These are phyloP conservation scores for Glyptemys insculpta DNA, from an alignment of 2,797 vertebrate species.

Conservation along the genomic window DNA sequence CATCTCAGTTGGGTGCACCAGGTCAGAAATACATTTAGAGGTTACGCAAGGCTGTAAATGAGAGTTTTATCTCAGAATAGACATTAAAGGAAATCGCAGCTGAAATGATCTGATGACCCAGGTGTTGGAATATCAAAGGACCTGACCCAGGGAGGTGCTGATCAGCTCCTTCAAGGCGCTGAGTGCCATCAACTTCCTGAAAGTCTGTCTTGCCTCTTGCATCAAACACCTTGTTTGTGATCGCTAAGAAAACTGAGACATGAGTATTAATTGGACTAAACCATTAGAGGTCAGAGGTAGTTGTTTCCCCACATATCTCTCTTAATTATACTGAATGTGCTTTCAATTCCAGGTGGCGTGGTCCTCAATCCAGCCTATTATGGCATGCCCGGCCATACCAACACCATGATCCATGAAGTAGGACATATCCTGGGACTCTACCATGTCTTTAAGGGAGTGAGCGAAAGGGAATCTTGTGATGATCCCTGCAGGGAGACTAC, in stretches of 20 bases:
- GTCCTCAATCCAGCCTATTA: constrained; percentile 95
- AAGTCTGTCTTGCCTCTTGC: background rate
- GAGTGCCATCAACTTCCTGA: background rate
- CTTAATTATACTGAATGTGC: background rate
- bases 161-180: background rate
- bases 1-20: rapidly evolving
- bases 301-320: rapidly evolving
- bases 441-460: constrained; percentile 98
- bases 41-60: background rate
- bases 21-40: background rate
- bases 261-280: background rate
- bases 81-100: background rate
- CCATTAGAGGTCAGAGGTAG: background rate
- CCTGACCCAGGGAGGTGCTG: background rate
- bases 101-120: background rate
- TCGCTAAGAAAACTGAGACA: background rate
- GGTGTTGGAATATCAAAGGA: background rate
- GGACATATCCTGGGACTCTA: constrained; percentile 96
- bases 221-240: background rate
- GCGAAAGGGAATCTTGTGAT: constrained; percentile 95
- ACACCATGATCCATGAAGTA: constrained; percentile 98
- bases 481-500: constrained; percentile 94
- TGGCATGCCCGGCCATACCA: constrained; percentile 89
- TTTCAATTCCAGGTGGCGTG: constrained; percentile 89
- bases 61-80: background rate